Evolutionary conservation across 1,140 invertebrate species (phyloP).

Genomic region (Saxidomus purpurata): DNA sequence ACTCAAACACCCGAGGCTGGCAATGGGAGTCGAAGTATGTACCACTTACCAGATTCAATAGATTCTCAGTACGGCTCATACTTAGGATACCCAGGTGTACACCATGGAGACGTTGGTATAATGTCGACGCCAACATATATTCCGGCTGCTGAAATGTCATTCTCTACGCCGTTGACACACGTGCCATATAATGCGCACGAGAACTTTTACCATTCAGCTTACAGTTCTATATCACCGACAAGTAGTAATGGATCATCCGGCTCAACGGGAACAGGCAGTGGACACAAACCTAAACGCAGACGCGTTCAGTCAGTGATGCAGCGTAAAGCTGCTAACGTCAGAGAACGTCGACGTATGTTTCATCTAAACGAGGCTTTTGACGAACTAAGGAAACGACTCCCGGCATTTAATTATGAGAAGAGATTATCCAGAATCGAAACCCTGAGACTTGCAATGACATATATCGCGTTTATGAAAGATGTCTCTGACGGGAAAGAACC

Average conservation of each 20-base stretch:
- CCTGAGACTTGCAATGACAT: conserved; percentile 96
- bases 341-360: conserved; percentile 85
- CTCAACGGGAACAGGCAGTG: background rate
- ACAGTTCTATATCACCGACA: conserved; percentile 31
- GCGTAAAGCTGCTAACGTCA: conserved; percentile 85
- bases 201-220: conserved; percentile 45
- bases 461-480: conserved; percentile 99
- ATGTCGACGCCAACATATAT: conserved; percentile 37
- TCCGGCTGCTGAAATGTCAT: conserved; percentile 38
- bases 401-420: conserved; percentile 83
- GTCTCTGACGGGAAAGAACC: conserved; percentile 88
- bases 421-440: conserved; percentile 91
- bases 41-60: conserved; percentile 30
- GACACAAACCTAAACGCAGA: conserved; percentile 79
- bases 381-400: conserved; percentile 80
- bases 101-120: conserved; percentile 32
- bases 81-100: conserved; percentile 29
- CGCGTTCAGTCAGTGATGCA: conserved; percentile 79
- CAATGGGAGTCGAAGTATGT: conserved; percentile 7
- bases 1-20: background rate
- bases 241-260: conserved; percentile 35
- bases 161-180: conserved; percentile 35
- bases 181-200: conserved; percentile 49
- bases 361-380: conserved; percentile 86
- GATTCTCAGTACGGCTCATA: conserved; percentile 45